Evolutionary conservation across 2,797 vertebrate species (phyloP).

Genomic region (Taeniopygia guttata): DNA sequence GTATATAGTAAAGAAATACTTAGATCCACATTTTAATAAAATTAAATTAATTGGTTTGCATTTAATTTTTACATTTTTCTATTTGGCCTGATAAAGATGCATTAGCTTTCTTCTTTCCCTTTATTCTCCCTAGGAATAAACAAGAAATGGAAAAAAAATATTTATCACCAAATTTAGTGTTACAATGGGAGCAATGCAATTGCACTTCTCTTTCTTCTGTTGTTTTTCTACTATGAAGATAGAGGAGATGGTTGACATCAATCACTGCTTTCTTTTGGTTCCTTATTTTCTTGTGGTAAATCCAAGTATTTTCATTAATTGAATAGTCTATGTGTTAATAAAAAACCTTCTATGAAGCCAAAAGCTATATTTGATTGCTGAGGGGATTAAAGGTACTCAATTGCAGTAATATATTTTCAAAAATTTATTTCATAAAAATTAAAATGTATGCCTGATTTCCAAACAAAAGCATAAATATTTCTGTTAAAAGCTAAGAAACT

Average conservation of each 20-base stretch:
- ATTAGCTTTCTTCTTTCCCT: background rate
- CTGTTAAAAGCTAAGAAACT: background rate
- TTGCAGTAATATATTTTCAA: background rate
- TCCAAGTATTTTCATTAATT: background rate
- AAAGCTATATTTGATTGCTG: background rate
- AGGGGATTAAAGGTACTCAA: background rate
- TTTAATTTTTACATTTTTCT: background rate
- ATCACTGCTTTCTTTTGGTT: background rate
- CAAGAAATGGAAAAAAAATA: background rate
- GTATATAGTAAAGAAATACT: background rate
- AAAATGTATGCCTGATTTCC: background rate
- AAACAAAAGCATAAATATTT: background rate
- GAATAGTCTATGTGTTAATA: background rate
- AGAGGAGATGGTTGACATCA: background rate
- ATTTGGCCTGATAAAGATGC: background rate
- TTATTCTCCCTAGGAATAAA: background rate
- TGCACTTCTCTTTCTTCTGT: background rate
- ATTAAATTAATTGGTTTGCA: background rate
- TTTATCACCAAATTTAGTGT: background rate
- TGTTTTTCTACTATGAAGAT: background rate
- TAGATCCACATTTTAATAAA: background rate
- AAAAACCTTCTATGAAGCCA: background rate
- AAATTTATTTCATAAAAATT: background rate
- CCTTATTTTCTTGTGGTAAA: background rate
- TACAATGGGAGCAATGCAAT: background rate